These are phyloP conservation scores for Mormyrus hasselquistii DNA, from an alignment of 2,797 vertebrate genomes.

Conservation along the genomic window DNA sequence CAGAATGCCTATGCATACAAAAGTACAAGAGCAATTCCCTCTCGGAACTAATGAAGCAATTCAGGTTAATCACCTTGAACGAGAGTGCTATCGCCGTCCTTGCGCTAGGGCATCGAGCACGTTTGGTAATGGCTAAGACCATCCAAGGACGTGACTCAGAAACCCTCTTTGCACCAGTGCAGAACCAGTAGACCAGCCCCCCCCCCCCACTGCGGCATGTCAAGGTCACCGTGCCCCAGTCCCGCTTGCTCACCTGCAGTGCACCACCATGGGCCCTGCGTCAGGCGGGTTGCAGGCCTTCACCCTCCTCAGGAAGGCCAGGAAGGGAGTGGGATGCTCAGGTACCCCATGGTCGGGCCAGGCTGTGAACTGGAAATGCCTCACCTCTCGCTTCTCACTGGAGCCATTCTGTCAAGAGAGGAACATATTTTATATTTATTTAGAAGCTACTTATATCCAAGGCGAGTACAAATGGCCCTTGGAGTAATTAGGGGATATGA, in stretches of 20 bases:
- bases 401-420: slow-evolving; percentile 77
- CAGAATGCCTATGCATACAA: not conserved
- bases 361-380: slow-evolving; percentile 97
- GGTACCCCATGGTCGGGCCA: slow-evolving; percentile 98
- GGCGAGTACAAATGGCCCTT: not conserved
- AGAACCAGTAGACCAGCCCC: not conserved
- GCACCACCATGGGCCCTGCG: slow-evolving; percentile 96
- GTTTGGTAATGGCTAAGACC: not conserved
- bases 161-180: not conserved
- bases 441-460: not conserved
- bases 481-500: not conserved
- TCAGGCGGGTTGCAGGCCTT: slow-evolving; percentile 97
- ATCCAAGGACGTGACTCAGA: not conserved
- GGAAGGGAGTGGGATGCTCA: slow-evolving; percentile 91
- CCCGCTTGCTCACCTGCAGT: slow-evolving; percentile 80
- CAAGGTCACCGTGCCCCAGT: not conserved
- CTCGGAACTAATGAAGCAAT: not conserved
- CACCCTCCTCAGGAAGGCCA: slow-evolving; percentile 90
- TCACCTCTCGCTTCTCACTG: slow-evolving; percentile 94
- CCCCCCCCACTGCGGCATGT: not conserved
- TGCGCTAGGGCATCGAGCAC: not conserved
- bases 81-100: not conserved
- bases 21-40: not conserved
- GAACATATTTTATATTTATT: not conserved
- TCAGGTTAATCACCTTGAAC: not conserved